Conservation (phyloP, 2,797 vertebrate genomes). For the Allobates femoralis region DNA sequence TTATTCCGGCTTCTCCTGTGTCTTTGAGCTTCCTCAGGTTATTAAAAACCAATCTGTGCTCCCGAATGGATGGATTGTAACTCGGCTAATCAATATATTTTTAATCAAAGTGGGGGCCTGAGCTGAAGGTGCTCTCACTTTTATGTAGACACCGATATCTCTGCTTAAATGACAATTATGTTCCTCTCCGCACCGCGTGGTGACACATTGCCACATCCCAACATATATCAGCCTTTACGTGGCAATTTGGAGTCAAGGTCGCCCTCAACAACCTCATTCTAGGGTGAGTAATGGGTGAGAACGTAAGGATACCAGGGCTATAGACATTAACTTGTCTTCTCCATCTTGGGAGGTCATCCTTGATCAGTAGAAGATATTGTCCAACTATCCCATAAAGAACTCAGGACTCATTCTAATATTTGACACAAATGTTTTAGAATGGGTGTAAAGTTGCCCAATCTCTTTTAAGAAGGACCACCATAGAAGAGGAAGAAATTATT, state of each 20-base stretch:
- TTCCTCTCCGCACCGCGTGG: not conserved
- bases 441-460: too few relatives aligned
- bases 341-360: not conserved
- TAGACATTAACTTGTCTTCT: not conserved
- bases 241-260: not conserved
- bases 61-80: slow-evolving; percentile 48
- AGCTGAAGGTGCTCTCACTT: slow-evolving; percentile 5
- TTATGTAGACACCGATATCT: slow-evolving; percentile 40
- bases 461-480: too few relatives aligned
- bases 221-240: not conserved
- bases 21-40: slow-evolving; percentile 32
- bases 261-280: not conserved
- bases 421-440: too few relatives aligned
- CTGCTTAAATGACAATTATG: slow-evolving; percentile 23
- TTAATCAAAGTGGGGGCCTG: slow-evolving; percentile 36
- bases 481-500: too few relatives aligned
- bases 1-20: not conserved
- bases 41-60: slow-evolving; percentile 37
- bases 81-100: slow-evolving; percentile 48
- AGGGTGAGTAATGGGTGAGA: not conserved
- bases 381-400: not conserved
- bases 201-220: not conserved
- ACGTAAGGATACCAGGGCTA: not conserved
- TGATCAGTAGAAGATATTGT: not conserved
- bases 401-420: not conserved